Evolutionary conservation across 1,140 invertebrate species (phyloP).

Genomic region (Bombus haemorrhoidalis): DNA sequence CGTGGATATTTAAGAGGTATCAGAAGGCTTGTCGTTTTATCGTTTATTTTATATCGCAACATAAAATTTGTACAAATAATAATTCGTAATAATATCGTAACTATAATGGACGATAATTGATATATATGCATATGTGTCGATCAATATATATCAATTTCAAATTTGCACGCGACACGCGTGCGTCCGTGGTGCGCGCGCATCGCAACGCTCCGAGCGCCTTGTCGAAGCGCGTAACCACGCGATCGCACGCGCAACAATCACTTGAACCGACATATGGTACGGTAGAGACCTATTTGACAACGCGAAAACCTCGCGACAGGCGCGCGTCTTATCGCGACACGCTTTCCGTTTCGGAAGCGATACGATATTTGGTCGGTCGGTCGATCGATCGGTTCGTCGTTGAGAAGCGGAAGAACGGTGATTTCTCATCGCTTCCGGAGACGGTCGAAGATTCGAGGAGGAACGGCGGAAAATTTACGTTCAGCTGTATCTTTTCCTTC

Average conservation of each 20-base stretch:
- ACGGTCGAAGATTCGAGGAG: background rate
- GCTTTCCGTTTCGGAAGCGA: background rate
- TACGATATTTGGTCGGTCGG: slow-evolving; percentile 19
- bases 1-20: background rate
- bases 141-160: slow-evolving; percentile 63
- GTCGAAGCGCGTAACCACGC: background rate
- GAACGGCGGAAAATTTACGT: background rate
- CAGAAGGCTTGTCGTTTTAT: slow-evolving; percentile 69
- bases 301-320: background rate
- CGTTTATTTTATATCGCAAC: slow-evolving; percentile 82
- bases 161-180: slow-evolving; percentile 42
- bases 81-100: slow-evolving; percentile 74
- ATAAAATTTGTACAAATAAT: slow-evolving; percentile 83
- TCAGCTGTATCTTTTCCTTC: background rate
- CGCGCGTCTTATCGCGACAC: background rate
- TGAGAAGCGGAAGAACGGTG: slow-evolving; percentile 19
- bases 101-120: slow-evolving; percentile 73
- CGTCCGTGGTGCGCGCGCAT: background rate
- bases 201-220: background rate
- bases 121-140: slow-evolving; percentile 46
- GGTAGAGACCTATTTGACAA: slow-evolving; percentile 27
- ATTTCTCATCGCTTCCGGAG: slow-evolving; percentile 18
- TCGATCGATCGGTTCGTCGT: slow-evolving; percentile 5
- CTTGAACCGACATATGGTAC: slow-evolving; percentile 22
- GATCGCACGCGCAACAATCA: slow-evolving; percentile 28